Conservation (phyloP, 2,888 invertebrate species). For the Gymnoscelis rufifasciata region DNA sequence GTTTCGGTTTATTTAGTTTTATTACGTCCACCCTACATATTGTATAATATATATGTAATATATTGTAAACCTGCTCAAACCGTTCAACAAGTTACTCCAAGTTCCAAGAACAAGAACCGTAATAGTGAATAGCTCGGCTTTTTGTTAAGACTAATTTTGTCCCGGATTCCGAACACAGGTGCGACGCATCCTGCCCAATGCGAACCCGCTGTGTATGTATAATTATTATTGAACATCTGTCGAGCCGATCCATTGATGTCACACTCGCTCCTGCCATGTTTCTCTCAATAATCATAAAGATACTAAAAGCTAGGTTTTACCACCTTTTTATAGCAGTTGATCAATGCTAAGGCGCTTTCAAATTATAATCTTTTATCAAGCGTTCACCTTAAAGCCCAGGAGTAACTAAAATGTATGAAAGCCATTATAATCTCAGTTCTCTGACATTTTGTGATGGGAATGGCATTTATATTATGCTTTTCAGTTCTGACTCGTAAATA, state of each 20-base stretch:
- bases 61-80: neutral
- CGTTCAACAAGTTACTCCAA: conserved; percentile 1
- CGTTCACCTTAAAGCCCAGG: too few relatives aligned
- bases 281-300: neutral
- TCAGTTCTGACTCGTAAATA: too few relatives aligned
- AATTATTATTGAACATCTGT: conserved; percentile 66
- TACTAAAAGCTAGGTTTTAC: neutral
- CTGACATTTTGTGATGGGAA: too few relatives aligned
- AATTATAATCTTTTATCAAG: too few relatives aligned
- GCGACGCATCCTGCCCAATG: conserved; percentile 66
- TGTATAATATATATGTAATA: too few relatives aligned
- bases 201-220: conserved; percentile 43
- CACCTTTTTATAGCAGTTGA: too few relatives aligned
- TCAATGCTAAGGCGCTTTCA: too few relatives aligned
- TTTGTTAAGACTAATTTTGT: conserved; percentile 53
- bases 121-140: conserved; percentile 39
- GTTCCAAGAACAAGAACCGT: conserved; percentile 23
- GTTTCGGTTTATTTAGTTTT: too few relatives aligned
- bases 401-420: too few relatives aligned
- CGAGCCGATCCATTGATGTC: conserved; percentile 17
- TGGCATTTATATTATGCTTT: too few relatives aligned
- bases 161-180: conserved; percentile 62
- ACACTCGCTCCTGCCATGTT: conserved; percentile 13
- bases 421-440: too few relatives aligned
- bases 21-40: too few relatives aligned